Percentiles rank a stretch among this genome's conserved stretches.
These are phyloP conservation scores for Cacatua alba DNA, from an alignment of 2,113 vertebrate genomes.

Conservation along the genomic window DNA sequence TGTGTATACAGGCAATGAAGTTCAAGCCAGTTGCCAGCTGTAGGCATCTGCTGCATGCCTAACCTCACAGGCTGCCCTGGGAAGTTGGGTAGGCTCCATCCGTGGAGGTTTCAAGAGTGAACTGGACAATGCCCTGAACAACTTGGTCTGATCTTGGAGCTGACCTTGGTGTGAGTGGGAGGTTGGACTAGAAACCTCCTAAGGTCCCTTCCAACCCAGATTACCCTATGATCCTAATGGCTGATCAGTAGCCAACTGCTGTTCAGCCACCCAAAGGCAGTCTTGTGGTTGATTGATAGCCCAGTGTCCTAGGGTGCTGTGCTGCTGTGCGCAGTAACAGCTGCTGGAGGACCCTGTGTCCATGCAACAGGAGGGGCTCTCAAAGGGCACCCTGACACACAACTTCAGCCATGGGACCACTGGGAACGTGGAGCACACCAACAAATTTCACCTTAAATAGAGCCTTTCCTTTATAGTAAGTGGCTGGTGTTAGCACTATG, in stretches of 20 bases:
- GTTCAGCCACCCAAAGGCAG: background rate
- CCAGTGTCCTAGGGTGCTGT: background rate
- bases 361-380: background rate
- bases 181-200: background rate
- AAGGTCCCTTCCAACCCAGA: background rate
- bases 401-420: rapidly evolving
- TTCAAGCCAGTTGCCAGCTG: background rate
- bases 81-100: background rate
- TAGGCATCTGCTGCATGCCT: background rate
- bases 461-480: background rate
- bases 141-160: background rate
- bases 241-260: background rate
- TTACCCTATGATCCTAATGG: background rate
- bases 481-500: background rate
- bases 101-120: background rate
- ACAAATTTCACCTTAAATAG: background rate
- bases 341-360: background rate
- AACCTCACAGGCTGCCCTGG: background rate
- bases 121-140: background rate
- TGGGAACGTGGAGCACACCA: background rate
- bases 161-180: background rate
- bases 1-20: background rate
- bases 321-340: background rate
- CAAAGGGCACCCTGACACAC: background rate
- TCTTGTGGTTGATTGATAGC: rapidly evolving